These are phyloP conservation scores for Nycticryphes semicollaris DNA, from an alignment of 2,113 vertebrate genomes.

Conservation along the genomic window DNA sequence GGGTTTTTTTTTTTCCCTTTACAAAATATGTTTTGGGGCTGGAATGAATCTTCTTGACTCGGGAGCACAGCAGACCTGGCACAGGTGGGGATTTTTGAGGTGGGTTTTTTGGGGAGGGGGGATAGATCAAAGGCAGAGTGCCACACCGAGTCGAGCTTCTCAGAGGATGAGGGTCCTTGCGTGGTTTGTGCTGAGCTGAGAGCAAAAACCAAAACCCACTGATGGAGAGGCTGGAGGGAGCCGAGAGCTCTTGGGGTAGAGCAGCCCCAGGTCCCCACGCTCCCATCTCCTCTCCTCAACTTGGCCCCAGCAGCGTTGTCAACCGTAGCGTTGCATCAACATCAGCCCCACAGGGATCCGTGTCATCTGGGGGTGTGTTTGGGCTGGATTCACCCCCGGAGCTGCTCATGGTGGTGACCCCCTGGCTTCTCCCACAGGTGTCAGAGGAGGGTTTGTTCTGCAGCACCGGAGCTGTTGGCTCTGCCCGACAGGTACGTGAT, in stretches of 20 bases:
- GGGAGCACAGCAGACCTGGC: background rate
- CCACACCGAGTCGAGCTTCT: rapidly evolving
- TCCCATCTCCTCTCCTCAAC: background rate
- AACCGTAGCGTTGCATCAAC: rapidly evolving
- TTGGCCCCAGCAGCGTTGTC: rapidly evolving
- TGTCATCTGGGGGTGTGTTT: rapidly evolving
- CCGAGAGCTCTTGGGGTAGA: rapidly evolving
- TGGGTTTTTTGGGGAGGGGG: no score
- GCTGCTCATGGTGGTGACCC: rapidly evolving
- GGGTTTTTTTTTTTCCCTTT: background rate
- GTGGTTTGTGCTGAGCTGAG: no score
- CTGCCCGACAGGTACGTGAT: background rate
- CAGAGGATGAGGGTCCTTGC: rapidly evolving
- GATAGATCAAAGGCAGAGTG: background rate
- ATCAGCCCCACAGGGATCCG: rapidly evolving
- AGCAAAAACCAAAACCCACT: background rate
- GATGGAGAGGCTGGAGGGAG: background rate
- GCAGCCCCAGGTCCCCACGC: background rate
- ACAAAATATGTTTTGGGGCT: background rate
- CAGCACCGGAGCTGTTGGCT: background rate
- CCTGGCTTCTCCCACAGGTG: rapidly evolving
- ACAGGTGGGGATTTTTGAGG: background rate
- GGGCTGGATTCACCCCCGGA: rapidly evolving
- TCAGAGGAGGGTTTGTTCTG: background rate
- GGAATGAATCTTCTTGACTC: background rate